Conservation (phyloP, 2,113 vertebrate species). For the Andinoacara biseriatus region DNA sequence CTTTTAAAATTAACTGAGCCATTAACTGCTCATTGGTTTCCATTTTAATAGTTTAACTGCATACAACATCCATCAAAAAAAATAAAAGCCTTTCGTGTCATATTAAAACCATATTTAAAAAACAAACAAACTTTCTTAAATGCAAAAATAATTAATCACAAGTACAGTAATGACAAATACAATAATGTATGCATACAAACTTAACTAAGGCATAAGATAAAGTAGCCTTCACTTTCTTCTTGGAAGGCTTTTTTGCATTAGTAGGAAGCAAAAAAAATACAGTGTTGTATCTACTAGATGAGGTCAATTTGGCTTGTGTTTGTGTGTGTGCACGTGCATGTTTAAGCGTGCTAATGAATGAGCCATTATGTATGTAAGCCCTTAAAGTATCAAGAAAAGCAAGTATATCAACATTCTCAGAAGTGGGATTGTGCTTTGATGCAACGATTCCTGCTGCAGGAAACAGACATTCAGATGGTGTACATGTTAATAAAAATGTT, state of each 20-base stretch:
- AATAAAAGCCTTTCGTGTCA: background rate
- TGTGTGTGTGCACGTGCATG: too few species aligned
- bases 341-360: background rate
- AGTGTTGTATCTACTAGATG: background rate
- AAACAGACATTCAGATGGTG: background rate
- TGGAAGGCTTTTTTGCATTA: too few species aligned
- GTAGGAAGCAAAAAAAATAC: too few species aligned
- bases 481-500: too few species aligned
- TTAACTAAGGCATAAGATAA: rapidly evolving
- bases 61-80: background rate
- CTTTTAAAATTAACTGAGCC: background rate
- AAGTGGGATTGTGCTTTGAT: background rate
- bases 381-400: background rate
- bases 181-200: background rate
- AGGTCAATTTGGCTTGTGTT: background rate
- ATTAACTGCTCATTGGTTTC: too few species aligned
- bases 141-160: background rate
- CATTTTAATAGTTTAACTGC: background rate
- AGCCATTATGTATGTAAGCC: background rate
- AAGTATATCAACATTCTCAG: background rate
- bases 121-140: background rate
- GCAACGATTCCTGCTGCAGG: background rate
- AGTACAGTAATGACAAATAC: background rate
- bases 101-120: background rate
- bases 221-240: background rate